A percentile compares a stretch with the other conserved stretches of the same genome.
Conservation (phyloP, 2,888 invertebrate species). For the Minunthozetes semirufus region DNA sequence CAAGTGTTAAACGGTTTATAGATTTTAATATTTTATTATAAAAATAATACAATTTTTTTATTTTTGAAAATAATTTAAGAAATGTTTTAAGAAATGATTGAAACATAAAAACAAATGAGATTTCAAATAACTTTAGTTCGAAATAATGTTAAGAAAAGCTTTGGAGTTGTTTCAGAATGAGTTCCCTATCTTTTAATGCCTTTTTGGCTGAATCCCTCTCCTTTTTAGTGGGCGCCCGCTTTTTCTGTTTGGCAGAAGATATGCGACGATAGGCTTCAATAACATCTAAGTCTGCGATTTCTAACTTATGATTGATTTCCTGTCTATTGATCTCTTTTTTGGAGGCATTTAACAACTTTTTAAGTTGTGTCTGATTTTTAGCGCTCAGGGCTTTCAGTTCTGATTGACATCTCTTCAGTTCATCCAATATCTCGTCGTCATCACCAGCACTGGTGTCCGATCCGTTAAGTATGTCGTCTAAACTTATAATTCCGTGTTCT, state of each 20-base stretch:
- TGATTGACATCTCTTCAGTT: conserved; percentile 78
- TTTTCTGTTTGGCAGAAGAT: conserved; percentile 69
- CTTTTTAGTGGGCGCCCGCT: conserved; percentile 67
- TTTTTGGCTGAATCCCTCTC: conserved; percentile 73
- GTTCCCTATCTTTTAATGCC: conserved; percentile 58
- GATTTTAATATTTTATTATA: neutral
- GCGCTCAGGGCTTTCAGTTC: conserved; percentile 54
- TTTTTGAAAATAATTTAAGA: neutral
- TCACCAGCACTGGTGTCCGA: conserved; percentile 52
- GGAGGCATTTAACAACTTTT: conserved; percentile 61
- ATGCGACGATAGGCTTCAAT: conserved; percentile 79
- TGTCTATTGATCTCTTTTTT: conserved; percentile 71
- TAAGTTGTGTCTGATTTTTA: conserved; percentile 69
- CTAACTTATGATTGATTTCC: conserved; percentile 67
- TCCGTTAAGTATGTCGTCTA: conserved; percentile 47
- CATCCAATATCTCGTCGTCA: conserved; percentile 73
- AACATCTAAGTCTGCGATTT: conserved; percentile 59
- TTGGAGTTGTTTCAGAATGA: conserved; percentile 47
- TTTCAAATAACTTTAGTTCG: neutral
- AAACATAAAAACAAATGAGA: neutral
- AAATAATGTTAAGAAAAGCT: conserved; percentile 39
- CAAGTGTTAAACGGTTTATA: neutral
- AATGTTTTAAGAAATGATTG: neutral
- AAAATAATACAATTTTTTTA: conserved; percentile 16
- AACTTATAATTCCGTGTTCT: conserved; percentile 59